Evolutionary conservation across 2,888 invertebrate species (phyloP), one percentile per base, ranked within the genome.

Genomic region (Pardosa pseudoannulata): DNA sequence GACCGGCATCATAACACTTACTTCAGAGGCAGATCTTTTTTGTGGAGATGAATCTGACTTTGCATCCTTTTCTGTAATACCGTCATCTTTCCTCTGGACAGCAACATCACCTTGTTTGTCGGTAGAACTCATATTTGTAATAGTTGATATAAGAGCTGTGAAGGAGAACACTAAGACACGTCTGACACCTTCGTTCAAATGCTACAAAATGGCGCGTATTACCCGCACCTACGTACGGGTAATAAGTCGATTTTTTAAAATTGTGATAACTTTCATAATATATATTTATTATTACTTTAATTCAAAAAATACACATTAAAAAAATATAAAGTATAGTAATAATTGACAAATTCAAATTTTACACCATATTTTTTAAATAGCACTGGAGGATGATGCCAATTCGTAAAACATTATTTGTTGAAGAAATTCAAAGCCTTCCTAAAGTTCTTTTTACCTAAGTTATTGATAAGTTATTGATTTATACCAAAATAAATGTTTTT

Each of bases 21-120:
- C 88, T 79, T 88, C 88, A 36, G 88, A 75, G 23, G 88, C 88
- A 36, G 83, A 79, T 74, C 88, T 83, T 80, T 88, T 88, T 39
- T 87, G 87, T 64, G 88, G 83, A 72, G 79, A 76, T 31, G 81
- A 62, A 23, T 88, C 88, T 23, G 82, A 74, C 75, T 88, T 88
- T 9, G 65, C 73, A 71, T 88, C 88, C 36, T 88, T 88, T n/a
- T 88, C 88, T 67, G 73, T 9, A 19, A 76, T 27, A 65, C 29
- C 62, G 27, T 88, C 88, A 39, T 83, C 88, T 31, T 79, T 82
- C 27, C 68, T 29, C n/a, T 79, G 72, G 39, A 82, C 79, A 71
- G 79, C 73, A 72, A 88, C 83, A 73, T 85, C 88, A 36, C 73
- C 74, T 41, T 75, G 67, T 65, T 88, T 83, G 13, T 87, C 87